phyloP scores from a whole-genome alignment of 2,113 vertebrate species.

The Sander lucioperca region DNA sequence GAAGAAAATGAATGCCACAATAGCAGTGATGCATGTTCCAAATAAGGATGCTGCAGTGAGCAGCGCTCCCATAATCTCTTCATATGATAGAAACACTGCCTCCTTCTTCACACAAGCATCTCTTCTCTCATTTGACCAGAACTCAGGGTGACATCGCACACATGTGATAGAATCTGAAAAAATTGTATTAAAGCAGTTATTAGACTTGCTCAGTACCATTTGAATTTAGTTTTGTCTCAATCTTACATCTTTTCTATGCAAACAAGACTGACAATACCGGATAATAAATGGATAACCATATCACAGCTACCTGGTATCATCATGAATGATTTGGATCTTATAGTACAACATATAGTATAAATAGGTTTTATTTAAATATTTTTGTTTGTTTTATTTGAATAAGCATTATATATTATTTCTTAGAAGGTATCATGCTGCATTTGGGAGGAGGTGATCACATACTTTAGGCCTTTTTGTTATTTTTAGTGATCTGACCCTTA shows the following conservation, averaged over 20 bases:
- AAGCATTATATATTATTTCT: too few relatives aligned
- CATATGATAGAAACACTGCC: constrained; percentile 74
- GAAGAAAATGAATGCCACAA: too few relatives aligned
- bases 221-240: too few relatives aligned
- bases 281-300: neutral
- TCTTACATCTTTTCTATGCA: too few relatives aligned
- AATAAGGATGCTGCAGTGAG: too few relatives aligned
- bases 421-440: too few relatives aligned
- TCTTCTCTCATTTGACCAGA: constrained; percentile 77
- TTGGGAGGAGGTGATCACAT: neutral
- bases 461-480: neutral
- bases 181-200: neutral
- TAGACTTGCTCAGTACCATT: neutral
- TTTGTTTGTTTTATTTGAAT: neutral
- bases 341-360: too few relatives aligned
- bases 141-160: constrained; percentile 70
- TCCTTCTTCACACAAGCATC: constrained; percentile 75
- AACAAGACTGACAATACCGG: too few relatives aligned
- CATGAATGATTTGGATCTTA: too few relatives aligned
- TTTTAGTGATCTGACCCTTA: neutral
- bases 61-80: neutral
- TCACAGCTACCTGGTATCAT: too few relatives aligned
- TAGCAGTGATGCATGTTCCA: too few relatives aligned
- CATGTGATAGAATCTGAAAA: constrained; percentile 78
- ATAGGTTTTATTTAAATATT: too few relatives aligned